phyloP scores from a whole-genome alignment of 2,797 vertebrate species.

The Dallia pectoralis region DNA sequence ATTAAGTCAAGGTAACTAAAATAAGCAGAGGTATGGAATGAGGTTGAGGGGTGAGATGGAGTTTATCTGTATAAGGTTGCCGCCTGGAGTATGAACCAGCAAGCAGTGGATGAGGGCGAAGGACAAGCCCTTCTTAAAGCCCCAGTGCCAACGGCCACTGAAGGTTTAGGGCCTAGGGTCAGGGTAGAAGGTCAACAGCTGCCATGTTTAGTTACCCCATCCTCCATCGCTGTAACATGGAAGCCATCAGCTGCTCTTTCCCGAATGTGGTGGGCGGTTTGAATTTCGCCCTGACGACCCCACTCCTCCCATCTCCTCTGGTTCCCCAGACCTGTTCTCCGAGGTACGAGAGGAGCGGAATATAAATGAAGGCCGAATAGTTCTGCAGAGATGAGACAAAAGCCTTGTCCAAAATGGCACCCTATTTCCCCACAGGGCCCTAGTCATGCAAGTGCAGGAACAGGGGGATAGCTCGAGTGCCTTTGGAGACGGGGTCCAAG shows the following conservation, averaged over 20 bases:
- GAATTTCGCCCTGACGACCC: constrained; percentile 1
- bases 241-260: constrained; percentile 8
- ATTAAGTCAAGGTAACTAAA: constrained; percentile 16
- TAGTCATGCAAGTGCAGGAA: too few species aligned
- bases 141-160: neutral
- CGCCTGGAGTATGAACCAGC: too few species aligned
- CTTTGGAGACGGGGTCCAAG: neutral
- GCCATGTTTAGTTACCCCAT: neutral
- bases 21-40: neutral
- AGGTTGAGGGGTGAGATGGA: neutral
- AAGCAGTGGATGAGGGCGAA: neutral
- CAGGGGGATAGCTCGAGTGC: neutral
- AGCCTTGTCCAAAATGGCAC: neutral
- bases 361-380: neutral
- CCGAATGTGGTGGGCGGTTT: constrained; percentile 11
- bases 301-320: neutral
- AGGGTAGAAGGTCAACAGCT: constrained; percentile 4
- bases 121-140: neutral
- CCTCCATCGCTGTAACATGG: neutral
- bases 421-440: neutral
- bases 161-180: neutral
- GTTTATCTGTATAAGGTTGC: neutral
- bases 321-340: neutral
- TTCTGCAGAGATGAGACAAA: neutral
- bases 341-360: neutral